Conservation (phyloP, 2,888 invertebrate genomes). For the Thera britannica region DNA sequence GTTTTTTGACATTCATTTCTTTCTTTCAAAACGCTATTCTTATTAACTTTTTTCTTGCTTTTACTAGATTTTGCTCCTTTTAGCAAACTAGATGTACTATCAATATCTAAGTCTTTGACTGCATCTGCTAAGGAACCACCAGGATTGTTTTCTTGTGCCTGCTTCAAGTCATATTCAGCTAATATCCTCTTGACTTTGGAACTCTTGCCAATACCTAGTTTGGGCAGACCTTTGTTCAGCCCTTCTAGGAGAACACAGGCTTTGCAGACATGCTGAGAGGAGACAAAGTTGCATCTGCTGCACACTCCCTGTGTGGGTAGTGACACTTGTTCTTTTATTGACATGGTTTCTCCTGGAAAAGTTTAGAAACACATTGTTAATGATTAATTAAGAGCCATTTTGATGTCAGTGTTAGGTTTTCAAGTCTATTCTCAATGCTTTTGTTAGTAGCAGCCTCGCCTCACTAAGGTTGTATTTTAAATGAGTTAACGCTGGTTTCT, state of each 20-base stretch:
- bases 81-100: slow-evolving; percentile 41
- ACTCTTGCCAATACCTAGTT: slow-evolving; percentile 95
- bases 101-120: slow-evolving; percentile 59
- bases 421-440: too few species aligned
- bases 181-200: slow-evolving; percentile 90
- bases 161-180: slow-evolving; percentile 75
- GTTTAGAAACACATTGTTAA: neutral
- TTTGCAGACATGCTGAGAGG: slow-evolving; percentile 97
- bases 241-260: slow-evolving; percentile 98
- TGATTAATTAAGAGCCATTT: too few species aligned
- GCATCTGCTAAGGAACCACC: slow-evolving; percentile 46
- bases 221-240: slow-evolving; percentile 95
- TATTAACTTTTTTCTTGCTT: slow-evolving; percentile 42
- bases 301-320: slow-evolving; percentile 93
- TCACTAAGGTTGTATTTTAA: too few species aligned
- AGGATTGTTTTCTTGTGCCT: slow-evolving; percentile 48
- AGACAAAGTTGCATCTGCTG: slow-evolving; percentile 93
- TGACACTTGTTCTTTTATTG: slow-evolving; percentile 92
- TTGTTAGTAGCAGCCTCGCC: too few species aligned
- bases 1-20: slow-evolving; percentile 38
- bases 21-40: slow-evolving; percentile 27
- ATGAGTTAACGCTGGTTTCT: too few species aligned
- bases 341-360: slow-evolving; percentile 91
- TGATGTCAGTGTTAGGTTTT: too few species aligned
- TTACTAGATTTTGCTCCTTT: slow-evolving; percentile 45